Evolutionary conservation across 2,888 invertebrate species (phyloP), one percentile per base, ranked within the genome.

Genomic region (Microplitis manilae): DNA sequence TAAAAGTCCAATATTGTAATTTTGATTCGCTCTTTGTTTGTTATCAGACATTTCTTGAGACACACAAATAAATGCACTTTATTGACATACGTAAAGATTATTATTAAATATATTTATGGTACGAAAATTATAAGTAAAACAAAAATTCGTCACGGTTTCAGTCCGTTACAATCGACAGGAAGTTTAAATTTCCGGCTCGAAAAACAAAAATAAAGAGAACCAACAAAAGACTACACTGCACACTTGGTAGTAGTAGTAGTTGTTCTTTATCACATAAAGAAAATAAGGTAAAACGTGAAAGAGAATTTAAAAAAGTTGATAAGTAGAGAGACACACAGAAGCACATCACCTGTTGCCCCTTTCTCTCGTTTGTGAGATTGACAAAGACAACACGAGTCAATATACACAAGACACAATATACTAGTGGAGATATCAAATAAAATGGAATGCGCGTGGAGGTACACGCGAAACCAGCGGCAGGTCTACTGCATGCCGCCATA

Each of bases 301-400:
- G 40, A 39, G 38, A 62, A 69, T 41, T 20, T n/a, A 76, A 38
- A 59, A 50, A 50, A 13, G 13, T 50, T 50, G 4, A 50, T 50
- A 50, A 9, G 50, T 50, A 50, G 50, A 50, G 72, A 69, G 64
- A 75, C 70, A 70, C 69, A 69, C 60, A 50, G 17, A n/a, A 15
- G 61, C 69, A 50, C 77, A 77, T 77, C 77, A 77, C 77, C 77
- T 77, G 77, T 77, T 77, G 77, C 77, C 65, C 69, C 41, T 62
- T 68, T 69, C 69, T 59, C 68, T 68, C 68, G 40, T 68, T 39
- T 17, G 8, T 72, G 41, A 38, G 62, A 20, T 17, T n/a, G 73
- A 50, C 65, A 59, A 67, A 67, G 67, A 73, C 67, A 73, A 73
- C 67, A 59, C 13, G 38, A 73, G 73, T 7, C 20, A n/a, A 59